phyloP scores from a whole-genome alignment of 2,113 vertebrate genomes.

The Condylura cristata region DNA sequence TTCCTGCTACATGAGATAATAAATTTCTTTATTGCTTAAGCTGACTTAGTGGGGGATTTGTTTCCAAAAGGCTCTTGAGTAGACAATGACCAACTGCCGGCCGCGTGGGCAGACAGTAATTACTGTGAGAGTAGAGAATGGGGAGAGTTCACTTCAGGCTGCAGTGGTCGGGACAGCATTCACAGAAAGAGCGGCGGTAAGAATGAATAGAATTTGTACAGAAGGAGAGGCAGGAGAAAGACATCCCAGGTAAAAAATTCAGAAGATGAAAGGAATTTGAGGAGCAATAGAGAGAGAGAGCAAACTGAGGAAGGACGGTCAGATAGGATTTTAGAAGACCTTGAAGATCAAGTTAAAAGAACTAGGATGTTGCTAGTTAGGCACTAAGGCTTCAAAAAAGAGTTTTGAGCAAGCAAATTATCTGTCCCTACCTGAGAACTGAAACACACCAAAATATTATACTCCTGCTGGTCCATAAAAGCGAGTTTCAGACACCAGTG shows the following conservation, averaged over 20 bases:
- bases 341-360: not conserved
- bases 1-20: conserved; percentile 67
- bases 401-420: not conserved
- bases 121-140: conserved; percentile 35
- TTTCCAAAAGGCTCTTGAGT: conserved; percentile 57
- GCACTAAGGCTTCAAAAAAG: not conserved
- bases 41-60: conserved; percentile 49
- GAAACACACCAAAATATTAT: not conserved
- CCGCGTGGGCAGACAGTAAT: conserved; percentile 67
- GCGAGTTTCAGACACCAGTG: not conserved
- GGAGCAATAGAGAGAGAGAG: not conserved
- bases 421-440: not conserved
- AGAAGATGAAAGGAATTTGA: not conserved
- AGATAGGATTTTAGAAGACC: not conserved
- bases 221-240: not conserved
- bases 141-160: conserved; percentile 63
- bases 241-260: not conserved
- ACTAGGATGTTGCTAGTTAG: not conserved
- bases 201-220: conserved; percentile 23
- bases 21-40: conserved; percentile 62
- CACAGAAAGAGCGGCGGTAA: conserved; percentile 13
- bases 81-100: conserved; percentile 68
- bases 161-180: conserved; percentile 40
- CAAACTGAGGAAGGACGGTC: not conserved
- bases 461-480: not conserved